phyloP scores from a whole-genome alignment of 37 sponge, comb jelly and placozoan genomes.

The Ianthella basta region DNA sequence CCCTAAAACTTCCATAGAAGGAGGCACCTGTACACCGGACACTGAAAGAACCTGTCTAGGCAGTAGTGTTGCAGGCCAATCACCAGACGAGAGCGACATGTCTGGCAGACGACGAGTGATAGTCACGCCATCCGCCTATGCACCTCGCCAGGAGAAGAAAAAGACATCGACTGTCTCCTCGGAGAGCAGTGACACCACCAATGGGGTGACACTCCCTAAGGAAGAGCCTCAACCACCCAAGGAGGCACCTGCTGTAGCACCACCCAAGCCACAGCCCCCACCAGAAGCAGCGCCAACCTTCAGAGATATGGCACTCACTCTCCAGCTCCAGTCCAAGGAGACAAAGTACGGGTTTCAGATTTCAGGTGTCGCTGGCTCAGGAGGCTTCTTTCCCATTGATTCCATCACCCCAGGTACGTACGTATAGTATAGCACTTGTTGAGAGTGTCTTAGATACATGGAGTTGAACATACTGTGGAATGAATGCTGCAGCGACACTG shows the following conservation, averaged over 20 bases:
- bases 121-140: too few species aligned
- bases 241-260: not conserved
- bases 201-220: not conserved
- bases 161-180: not conserved
- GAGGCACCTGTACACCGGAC: too few species aligned
- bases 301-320: not conserved
- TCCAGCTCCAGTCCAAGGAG: constrained; percentile 34
- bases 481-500: too few species aligned
- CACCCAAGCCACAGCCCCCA: too few species aligned
- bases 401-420: constrained; percentile 30
- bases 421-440: not conserved
- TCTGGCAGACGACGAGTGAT: too few species aligned
- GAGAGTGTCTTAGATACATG: not conserved
- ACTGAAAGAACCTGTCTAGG: too few species aligned
- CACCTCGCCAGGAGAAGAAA: too few species aligned
- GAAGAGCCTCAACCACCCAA: not conserved
- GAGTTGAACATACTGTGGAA: too few species aligned
- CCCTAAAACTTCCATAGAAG: too few species aligned
- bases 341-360: constrained; percentile 22
- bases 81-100: too few species aligned
- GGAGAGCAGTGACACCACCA: not conserved
- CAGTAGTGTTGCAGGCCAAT: too few species aligned
- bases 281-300: too few species aligned
- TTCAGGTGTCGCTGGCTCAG: not conserved
- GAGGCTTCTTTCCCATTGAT: not conserved